Evolutionary conservation across 2,888 invertebrate species (phyloP).

Genomic region (Pristionchus entomophagus): DNA sequence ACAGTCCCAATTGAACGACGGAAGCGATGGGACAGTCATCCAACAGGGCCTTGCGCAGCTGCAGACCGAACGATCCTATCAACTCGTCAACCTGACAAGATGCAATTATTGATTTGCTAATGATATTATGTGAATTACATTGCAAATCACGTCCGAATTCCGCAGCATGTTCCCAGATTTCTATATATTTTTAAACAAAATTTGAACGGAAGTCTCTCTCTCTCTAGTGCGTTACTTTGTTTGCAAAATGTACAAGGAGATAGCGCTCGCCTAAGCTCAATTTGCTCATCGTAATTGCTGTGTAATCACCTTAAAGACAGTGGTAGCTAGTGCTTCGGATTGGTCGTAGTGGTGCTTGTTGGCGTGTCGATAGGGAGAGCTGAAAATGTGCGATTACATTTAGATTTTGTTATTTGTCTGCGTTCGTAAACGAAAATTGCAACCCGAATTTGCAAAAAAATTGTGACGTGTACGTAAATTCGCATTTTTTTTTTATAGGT

Average conservation of each 20-base stretch:
- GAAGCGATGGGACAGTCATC: neutral
- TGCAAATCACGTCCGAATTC: neutral
- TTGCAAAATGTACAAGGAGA: too few species aligned
- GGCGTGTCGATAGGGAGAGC: slow-evolving; percentile 48
- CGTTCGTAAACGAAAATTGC: neutral
- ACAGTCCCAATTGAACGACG: slow-evolving; percentile 7
- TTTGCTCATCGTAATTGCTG: neutral
- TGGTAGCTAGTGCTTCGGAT: slow-evolving; percentile 52
- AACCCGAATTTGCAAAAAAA: neutral
- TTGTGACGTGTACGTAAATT: neutral
- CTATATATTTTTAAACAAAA: too few species aligned
- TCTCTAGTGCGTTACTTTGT: too few species aligned
- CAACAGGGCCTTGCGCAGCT: slow-evolving; percentile 55
- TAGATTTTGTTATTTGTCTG: neutral
- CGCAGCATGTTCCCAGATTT: neutral
- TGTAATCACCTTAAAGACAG: slow-evolving; percentile 54
- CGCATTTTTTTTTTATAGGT: neutral
- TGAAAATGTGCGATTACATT: neutral
- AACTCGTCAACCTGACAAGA: slow-evolving; percentile 58
- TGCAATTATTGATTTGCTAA: neutral
- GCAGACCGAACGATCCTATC: slow-evolving; percentile 65
- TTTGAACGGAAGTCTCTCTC: too few species aligned
- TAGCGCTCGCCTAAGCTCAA: neutral
- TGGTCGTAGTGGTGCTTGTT: slow-evolving; percentile 14
- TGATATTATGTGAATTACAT: neutral